phyloP scores from a whole-genome alignment of 2,797 vertebrate genomes.

The Helarctos malayanus region DNA sequence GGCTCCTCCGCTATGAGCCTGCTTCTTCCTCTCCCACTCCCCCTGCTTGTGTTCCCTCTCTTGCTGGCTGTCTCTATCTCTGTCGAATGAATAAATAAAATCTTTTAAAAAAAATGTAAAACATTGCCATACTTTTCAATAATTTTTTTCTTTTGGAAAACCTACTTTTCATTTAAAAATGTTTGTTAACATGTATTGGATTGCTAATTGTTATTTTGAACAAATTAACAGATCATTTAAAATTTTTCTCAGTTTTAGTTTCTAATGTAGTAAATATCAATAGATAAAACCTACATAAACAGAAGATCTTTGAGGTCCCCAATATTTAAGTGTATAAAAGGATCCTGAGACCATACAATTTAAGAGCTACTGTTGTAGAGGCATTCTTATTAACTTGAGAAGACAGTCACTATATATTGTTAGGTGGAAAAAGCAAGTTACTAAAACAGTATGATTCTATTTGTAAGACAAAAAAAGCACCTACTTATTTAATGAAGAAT shows the following conservation, averaged over 20 bases:
- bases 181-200: neutral
- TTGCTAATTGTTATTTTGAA: conserved; percentile 8
- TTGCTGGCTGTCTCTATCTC: too few relatives aligned
- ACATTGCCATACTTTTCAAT: neutral
- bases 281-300: neutral
- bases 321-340: neutral
- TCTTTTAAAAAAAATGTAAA: neutral
- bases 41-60: too few relatives aligned
- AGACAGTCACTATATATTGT: neutral
- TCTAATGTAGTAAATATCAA: neutral
- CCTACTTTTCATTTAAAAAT: conserved; percentile 28
- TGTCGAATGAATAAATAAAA: too few relatives aligned
- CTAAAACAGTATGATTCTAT: neutral
- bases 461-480: conserved; percentile 5
- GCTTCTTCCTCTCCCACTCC: too few relatives aligned
- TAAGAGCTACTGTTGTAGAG: neutral
- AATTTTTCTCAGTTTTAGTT: conserved; percentile 38
- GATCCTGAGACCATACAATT: neutral
- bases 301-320: neutral
- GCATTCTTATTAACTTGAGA: conserved; percentile 41
- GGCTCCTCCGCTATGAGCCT: too few relatives aligned
- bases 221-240: neutral
- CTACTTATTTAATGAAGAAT: conserved; percentile 34
- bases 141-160: conserved; percentile 33
- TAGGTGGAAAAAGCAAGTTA: conserved; percentile 1